Base-by-base conservation (phyloP, 2,797 vertebrate species). In the Delichon dasypus region DNA sequence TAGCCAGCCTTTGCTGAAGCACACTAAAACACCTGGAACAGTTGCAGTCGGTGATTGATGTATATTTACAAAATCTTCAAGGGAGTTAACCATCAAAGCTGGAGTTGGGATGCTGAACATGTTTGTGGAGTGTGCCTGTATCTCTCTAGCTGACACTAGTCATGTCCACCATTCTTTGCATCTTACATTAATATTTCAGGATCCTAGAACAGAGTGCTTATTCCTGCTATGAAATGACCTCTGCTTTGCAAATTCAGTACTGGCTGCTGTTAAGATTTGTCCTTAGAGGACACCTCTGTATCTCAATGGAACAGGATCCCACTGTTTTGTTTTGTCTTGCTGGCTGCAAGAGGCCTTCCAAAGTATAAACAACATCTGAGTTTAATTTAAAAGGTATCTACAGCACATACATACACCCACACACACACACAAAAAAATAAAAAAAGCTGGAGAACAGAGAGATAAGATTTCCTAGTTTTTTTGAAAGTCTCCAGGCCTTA, bases 291-390 rank as follows among this genome's bases (percentile, higher is more conserved):
- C 47, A 61, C 38, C 22, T 94, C 85, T 79, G 0, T 64, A 60
- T 94, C 71, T 93, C 65, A 11, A 53, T 91, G 61, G 68, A 92
- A 85, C 34, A 58, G 72, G n/a, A 87, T 94, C 61, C 61, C 19
- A 40, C 78, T 89, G 75, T 67, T 93, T 77, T 85, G 83, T 96
- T 96, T 96, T 90, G 95, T 96, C 89, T 94, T 91, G 50, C 78
- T 87, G 57, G 38, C 85, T 93, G 53, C 38, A 47, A 64, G 64
- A 76, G 76, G 73, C 64, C 21, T 40, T 88, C 53, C 45, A 34
- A 96, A 96, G 55, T 91, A 85, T 86, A 87, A 96, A 88, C 76
- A 93, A 82, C 91, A 90, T 90, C 85, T 91, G 85, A 90, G 26
- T 76, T 89, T 60, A 70, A 90, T 97, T 94, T 38, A 86, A 94